Percentiles rank a stretch among this genome's conserved stretches.
Conservation (phyloP, 1,140 invertebrate genomes). For the Venustaconcha ellipsiformis region DNA sequence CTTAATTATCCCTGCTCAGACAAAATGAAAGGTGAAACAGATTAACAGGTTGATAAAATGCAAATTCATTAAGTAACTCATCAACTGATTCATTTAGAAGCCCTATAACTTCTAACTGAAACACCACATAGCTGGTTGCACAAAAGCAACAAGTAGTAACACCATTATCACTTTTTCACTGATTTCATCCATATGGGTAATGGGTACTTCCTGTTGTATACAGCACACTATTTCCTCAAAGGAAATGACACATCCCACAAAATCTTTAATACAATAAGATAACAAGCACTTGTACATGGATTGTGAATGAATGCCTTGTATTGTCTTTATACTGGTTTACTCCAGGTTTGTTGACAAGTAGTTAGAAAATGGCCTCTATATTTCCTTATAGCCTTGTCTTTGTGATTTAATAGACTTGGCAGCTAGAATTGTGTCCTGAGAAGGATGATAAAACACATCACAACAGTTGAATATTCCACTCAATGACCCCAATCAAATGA, state of each 20-base stretch:
- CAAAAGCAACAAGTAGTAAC: too few relatives aligned
- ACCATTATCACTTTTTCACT: too few relatives aligned
- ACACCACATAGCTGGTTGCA: too few relatives aligned
- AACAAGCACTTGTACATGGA: neutral
- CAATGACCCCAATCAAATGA: slow-evolving; percentile 28
- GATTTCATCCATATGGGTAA: too few relatives aligned
- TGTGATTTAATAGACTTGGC: neutral
- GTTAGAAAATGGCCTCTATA: neutral
- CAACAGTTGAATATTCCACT: slow-evolving; percentile 9
- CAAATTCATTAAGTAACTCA: too few relatives aligned
- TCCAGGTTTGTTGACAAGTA: neutral
- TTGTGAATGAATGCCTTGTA: neutral
- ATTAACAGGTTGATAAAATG: too few relatives aligned
- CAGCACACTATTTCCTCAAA: too few relatives aligned
- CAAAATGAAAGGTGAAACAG: neutral
- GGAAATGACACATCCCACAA: too few relatives aligned
- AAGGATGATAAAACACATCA: neutral
- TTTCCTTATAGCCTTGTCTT: neutral
- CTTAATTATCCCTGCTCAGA: neutral
- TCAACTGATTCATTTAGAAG: too few relatives aligned
- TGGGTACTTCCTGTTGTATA: too few relatives aligned
- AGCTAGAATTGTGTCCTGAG: neutral
- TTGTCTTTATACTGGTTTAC: neutral
- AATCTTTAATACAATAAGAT: too few relatives aligned
- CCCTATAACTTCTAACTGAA: too few relatives aligned